These are phyloP conservation scores for Patella depressa DNA, from an alignment of 2,888 invertebrate species.

Conservation along the genomic window DNA sequence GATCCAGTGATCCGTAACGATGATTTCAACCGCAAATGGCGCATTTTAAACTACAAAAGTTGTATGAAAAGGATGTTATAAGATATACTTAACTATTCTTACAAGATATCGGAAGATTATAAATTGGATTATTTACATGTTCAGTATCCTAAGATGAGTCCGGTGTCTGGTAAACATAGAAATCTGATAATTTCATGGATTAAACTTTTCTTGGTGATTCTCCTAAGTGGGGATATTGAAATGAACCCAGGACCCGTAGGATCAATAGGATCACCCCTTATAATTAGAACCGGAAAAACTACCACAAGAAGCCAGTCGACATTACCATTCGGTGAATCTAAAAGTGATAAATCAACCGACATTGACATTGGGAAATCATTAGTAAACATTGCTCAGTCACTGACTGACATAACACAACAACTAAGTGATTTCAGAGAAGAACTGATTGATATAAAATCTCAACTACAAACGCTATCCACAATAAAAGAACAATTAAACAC, in stretches of 20 bases:
- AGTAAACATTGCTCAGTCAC: background rate
- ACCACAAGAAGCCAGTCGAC: background rate
- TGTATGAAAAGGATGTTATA: too few species aligned
- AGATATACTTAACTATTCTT: too few species aligned
- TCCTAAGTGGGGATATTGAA: background rate
- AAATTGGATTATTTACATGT: too few species aligned
- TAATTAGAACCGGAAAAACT: background rate
- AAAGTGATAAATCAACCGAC: background rate
- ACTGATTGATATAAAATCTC: background rate
- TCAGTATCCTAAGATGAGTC: too few species aligned
- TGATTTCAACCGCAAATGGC: too few species aligned
- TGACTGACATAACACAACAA: conserved; percentile 5
- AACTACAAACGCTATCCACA: conserved; percentile 4
- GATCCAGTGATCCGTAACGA: too few species aligned
- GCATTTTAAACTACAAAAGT: too few species aligned
- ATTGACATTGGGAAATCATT: background rate
- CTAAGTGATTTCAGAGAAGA: conserved; percentile 3
- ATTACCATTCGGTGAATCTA: conserved; percentile 8
- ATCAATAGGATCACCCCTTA: background rate
- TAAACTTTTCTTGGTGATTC: too few species aligned
- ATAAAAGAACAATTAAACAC: background rate
- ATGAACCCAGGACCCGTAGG: background rate
- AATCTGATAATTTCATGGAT: too few species aligned
- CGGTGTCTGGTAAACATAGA: too few species aligned
- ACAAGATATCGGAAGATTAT: too few species aligned